These are phyloP conservation scores for Amphilophus citrinellus DNA, from an alignment of 2,113 vertebrate species.

Conservation along the genomic window DNA sequence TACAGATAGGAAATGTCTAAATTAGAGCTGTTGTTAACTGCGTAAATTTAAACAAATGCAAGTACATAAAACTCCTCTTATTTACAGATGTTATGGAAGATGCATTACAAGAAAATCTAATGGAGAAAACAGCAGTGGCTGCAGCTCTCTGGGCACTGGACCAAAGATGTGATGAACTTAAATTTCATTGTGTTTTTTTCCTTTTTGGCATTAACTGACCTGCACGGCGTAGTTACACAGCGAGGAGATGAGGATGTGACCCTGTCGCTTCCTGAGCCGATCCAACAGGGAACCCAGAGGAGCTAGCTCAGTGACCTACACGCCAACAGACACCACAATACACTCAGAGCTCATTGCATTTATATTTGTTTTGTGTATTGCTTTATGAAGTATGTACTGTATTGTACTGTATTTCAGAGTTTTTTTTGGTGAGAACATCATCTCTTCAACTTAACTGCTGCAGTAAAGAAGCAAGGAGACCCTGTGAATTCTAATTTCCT, in stretches of 20 bases:
- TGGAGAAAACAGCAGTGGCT: neutral
- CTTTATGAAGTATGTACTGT: neutral
- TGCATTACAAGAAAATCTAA: accelerated
- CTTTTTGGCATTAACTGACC: slow-evolving; percentile 67
- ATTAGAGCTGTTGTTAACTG: neutral
- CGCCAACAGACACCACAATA: neutral
- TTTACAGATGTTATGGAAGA: neutral
- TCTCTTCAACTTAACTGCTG: neutral
- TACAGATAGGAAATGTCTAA: neutral
- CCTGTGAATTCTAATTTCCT: neutral
- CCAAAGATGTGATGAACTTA: neutral
- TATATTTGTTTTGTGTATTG: neutral
- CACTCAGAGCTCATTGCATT: neutral
- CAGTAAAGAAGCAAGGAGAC: neutral
- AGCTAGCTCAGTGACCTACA: slow-evolving; percentile 93
- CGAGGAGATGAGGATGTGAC: slow-evolving; percentile 94
- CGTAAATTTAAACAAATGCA: neutral
- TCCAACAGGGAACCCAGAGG: slow-evolving; percentile 94
- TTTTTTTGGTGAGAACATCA: no score
- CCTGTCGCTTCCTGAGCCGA: slow-evolving; percentile 93
- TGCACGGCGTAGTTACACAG: slow-evolving; percentile 95
- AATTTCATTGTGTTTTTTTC: neutral
- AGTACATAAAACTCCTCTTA: neutral
- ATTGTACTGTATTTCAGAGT: neutral
- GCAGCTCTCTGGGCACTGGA: neutral